Evolutionary conservation across 2,888 invertebrate species (phyloP).

Genomic region (Frankliniella fusca): DNA sequence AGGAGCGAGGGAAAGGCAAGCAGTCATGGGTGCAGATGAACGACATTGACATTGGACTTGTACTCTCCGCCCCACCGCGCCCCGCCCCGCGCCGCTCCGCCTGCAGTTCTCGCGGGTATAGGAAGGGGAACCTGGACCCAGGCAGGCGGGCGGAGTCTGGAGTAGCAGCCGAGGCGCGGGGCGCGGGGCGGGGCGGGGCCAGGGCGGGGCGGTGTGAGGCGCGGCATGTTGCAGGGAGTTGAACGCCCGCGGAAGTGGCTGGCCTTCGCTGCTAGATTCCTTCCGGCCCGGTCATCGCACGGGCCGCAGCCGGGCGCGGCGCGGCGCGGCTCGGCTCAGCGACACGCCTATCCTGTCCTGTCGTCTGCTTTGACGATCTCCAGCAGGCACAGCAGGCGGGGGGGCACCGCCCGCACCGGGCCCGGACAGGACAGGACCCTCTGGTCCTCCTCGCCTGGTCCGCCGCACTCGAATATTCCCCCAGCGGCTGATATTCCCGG

Average conservation of each 20-base stretch:
- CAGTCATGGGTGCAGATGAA: slow-evolving; percentile 16
- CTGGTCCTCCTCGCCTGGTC: too few species aligned
- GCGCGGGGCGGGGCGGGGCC: not conserved
- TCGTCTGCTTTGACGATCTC: too few species aligned
- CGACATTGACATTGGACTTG: slow-evolving; percentile 24
- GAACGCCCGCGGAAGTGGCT: slow-evolving; percentile 23
- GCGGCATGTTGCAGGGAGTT: slow-evolving; percentile 3
- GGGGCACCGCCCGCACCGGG: not conserved
- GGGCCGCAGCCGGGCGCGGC: not conserved
- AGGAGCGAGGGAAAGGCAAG: not conserved
- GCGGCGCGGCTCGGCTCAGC: not conserved
- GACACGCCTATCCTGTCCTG: not conserved
- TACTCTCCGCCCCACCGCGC: too few species aligned
- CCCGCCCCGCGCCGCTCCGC: too few species aligned
- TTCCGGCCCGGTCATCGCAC: slow-evolving; percentile 20
- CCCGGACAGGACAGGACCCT: too few species aligned
- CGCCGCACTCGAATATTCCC: too few species aligned
- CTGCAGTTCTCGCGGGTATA: not conserved
- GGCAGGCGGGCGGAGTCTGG: slow-evolving; percentile 16
- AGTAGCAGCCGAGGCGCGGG: not conserved
- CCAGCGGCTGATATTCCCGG: too few species aligned
- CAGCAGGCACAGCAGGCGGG: not conserved
- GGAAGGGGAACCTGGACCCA: not conserved
- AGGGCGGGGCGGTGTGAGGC: not conserved
- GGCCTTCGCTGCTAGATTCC: slow-evolving; percentile 21